Conservation (phyloP, 2,113 vertebrate genomes). For the Callospermophilus lateralis region DNA sequence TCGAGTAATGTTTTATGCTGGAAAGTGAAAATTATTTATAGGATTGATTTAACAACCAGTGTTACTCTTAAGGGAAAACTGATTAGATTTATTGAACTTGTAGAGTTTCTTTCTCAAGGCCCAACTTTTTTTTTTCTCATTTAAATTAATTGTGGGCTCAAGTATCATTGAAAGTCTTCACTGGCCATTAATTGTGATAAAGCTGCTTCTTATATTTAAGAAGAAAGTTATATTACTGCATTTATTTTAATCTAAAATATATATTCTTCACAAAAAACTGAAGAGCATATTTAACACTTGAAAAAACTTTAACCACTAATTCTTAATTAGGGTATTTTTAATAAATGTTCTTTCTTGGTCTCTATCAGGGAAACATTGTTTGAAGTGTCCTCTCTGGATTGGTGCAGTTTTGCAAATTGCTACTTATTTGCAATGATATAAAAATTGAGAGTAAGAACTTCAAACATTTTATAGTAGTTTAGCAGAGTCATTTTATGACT, state of each 20-base stretch:
- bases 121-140: neutral
- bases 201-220: constrained; percentile 46
- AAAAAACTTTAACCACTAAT: constrained; percentile 50
- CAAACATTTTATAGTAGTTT: no score
- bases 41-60: constrained; percentile 25
- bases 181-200: constrained; percentile 16
- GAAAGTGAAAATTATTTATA: neutral
- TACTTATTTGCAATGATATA: constrained; percentile 42
- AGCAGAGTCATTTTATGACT: neutral
- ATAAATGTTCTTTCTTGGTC: neutral
- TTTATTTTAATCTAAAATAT: constrained; percentile 39
- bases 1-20: neutral
- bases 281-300: neutral
- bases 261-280: constrained; percentile 17
- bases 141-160: constrained; percentile 38
- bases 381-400: neutral
- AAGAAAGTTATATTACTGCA: neutral
- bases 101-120: constrained; percentile 31
- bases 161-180: neutral
- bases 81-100: constrained; percentile 19
- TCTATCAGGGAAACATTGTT: neutral
- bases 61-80: constrained; percentile 35
- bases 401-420: constrained; percentile 17
- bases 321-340: constrained; percentile 29
- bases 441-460: neutral